Base-by-base conservation (phyloP, 2,888 invertebrate genomes). In the Celastrina argiolus region DNA sequence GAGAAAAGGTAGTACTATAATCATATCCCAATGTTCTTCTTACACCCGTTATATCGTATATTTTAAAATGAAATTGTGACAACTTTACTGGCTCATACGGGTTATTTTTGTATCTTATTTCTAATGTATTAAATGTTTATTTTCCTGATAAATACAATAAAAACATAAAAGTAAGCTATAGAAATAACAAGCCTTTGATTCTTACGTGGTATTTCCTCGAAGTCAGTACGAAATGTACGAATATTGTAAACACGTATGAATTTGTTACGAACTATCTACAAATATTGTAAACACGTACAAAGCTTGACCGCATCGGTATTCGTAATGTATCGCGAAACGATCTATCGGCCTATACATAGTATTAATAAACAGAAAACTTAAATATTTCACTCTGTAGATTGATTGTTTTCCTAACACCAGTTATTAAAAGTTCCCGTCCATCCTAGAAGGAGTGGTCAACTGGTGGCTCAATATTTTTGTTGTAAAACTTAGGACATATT, bases 361-460 rank as follows among this genome's bases (percentile, higher is more conserved):
- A 66, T 61, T 58, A 59, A 41, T 66, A 59, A 59, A 42, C 59
- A 66, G 45, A 34, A 66, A 66, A 58, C 66, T 59, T 42, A 66
- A 42, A 66, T 59, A 59, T 41, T 65, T 65, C 65, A 26, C 65
- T 56, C 58, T 36, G 22, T 67, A 66, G 68, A 73, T 70, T 75
- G 72, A 77, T 80, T 79, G 79, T 79, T 79, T 77, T 79, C 71
- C 71, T 77, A 76, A 74, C 73, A 74, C 72, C 74, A 74, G 79
- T 79, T 79, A 79, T 79, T 79, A 79, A 78, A 77, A 77, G 75
- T 77, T 74, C 68, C 70, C 73, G 73, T 71, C 71, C 72, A 67
- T 59, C 66, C 36, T 36, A 36, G 7, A 14, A 61, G 61, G 2
- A 39, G 34, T 61, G 1, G 1, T 7, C 18, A 61, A 61, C 61